Base-by-base conservation (phyloP, 2,797 vertebrate genomes). In the Hyperoplus lanceolatus region DNA sequence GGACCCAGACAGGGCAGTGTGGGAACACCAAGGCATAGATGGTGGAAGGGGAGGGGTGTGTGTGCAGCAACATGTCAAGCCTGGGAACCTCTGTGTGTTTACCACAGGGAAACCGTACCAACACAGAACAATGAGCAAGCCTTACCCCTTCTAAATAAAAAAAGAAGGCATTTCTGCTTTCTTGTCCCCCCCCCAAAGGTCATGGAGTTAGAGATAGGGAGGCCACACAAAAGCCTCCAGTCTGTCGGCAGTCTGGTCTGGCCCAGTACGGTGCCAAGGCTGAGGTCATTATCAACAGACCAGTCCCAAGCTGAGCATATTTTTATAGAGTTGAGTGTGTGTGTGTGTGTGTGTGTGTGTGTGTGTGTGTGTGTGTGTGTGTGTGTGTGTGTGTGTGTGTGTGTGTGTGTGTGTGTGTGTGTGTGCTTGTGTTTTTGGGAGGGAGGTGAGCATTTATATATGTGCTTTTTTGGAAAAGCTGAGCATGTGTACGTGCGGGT, bases 41-140 rank as follows among this genome's bases (percentile, higher is more conserved):
- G 73, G 70, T 80, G 77, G 86, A 80, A 70, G 85, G 84, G 72
- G 75, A 36, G 57, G 62, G 58, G 69, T 39, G 76, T 71, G 62
- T 73, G 83, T 78, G 85, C 88, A 92, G 87, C 81, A 68, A 87
- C 91, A 90, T 88, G 88, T 91, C 84, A 90, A 91, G 95, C 96
- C 96, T 97, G 96, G 96, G 96, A 96, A 96, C 96, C 93, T 90
- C 92, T 94, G 90, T 94, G 95, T 97, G 96, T 97, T 98, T 97
- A 97, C 95, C 90, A 74, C 95, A 94, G 94, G 94, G 95, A 96
- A 96, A 95, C 92, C 91, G 94, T 95, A 94, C 93, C 90, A 95
- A 93, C 92, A 94, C 95, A 95, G 96, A 97, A 97, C 96, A 96
- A 96, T 97, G 96, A 96, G 87, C 86, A 88, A 94, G 95, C 94